Evolutionary conservation across 1,140 invertebrate species (phyloP), one percentile per base, ranked within the genome.

Genomic region (Pseudachorutes palmiensis): DNA sequence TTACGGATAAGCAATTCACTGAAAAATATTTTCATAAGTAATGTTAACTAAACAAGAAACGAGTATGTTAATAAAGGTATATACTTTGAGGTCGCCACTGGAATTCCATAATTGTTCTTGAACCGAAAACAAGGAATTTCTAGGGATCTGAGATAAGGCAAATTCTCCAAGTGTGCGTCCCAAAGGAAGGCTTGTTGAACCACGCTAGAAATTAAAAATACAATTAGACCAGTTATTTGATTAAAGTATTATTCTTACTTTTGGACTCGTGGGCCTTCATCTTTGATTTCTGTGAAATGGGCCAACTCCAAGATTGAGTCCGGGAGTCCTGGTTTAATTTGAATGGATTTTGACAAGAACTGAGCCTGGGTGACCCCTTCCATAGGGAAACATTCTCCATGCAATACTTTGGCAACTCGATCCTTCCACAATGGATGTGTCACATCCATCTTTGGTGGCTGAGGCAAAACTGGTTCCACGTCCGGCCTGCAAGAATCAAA

Each of bases 121-220:
- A 87, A 89, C 70, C 83, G 85, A 77, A 81, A 90, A 22, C 84
- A 83, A 49, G 88, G 87, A 74, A 86, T 83, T 33, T 81, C 75
- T 5, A 83, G 80, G 75, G 90, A 84, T 77, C 86, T 86, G 0
- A 82, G 79, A 79, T 85, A 88, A 12, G 89, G 88, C 57, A 94
- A 76, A 75, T 86, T 87, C 66, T 86, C 80, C 77, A 91, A 88
- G 74, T 87, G 81, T 36, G 87, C 84, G 80, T 93, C 90, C 81
- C 88, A 90, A 58, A 91, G 77, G 75, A 87, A 85, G 1, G 89
- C 84, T 64, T 83, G 83, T 68, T 85, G 77, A 63, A 92, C 85
- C 14, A 83, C 82, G 83, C 32, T 28, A 74, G 61, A 65, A 48
- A 48, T 33, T 32, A 33, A 1, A 45, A 58, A 41, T 33, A 32